Percentiles rank a stretch among this genome's conserved stretches.
Conservation (phyloP, 2,797 vertebrate genomes). For the Chelon auratus region DNA sequence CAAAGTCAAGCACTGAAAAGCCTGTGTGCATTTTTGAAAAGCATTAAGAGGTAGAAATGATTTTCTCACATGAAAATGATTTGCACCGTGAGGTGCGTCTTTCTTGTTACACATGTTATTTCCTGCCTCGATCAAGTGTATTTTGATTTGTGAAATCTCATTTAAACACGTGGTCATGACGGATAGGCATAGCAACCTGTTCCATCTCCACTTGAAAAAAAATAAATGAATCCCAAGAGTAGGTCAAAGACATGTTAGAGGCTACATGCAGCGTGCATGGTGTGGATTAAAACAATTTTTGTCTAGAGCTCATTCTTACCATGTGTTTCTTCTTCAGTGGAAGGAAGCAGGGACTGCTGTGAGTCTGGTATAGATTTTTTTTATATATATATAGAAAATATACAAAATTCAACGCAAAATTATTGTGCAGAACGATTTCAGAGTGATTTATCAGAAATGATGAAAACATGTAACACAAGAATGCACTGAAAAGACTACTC, state of each 20-base stretch:
- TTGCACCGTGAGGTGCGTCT: neutral
- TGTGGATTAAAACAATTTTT: slow-evolving; percentile 16
- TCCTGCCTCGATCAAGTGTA: slow-evolving; percentile 11
- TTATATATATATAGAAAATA: too few relatives aligned
- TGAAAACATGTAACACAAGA: neutral
- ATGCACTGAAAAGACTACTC: neutral
- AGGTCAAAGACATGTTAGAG: slow-evolving; percentile 16
- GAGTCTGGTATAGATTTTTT: neutral
- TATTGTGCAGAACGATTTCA: too few relatives aligned
- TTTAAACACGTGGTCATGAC: slow-evolving; percentile 29
- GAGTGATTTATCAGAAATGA: too few relatives aligned
- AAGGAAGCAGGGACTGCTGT: neutral
- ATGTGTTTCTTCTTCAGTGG: slow-evolving; percentile 2
- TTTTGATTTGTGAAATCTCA: slow-evolving; percentile 33
- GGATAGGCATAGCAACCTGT: slow-evolving; percentile 2
- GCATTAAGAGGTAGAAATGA: slow-evolving; percentile 13
- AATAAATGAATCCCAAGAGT: slow-evolving; percentile 22
- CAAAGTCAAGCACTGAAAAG: slow-evolving; percentile 6
- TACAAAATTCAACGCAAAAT: too few relatives aligned
- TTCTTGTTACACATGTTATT: neutral
- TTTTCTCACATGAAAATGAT: slow-evolving; percentile 13
- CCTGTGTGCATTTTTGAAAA: slow-evolving; percentile 19
- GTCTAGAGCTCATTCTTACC: neutral
- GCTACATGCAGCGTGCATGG: slow-evolving; percentile 8
- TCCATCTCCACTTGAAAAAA: slow-evolving; percentile 18